Percentiles rank a stretch among this genome's conserved stretches.
Conservation (phyloP, 2,888 invertebrate genomes). For the Digitonthophagus gazella region DNA sequence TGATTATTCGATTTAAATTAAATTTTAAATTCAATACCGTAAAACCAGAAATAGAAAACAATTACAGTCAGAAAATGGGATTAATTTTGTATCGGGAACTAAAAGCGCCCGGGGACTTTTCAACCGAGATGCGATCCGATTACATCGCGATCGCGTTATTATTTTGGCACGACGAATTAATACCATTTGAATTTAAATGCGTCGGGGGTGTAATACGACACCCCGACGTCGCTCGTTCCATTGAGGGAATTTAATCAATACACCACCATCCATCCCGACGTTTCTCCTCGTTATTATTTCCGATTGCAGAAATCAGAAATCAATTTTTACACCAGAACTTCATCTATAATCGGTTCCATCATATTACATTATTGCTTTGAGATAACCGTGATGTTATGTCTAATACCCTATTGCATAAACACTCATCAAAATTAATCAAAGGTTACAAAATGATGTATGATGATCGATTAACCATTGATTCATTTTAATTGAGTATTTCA, state of each 20-base stretch:
- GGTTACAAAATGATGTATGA: no score
- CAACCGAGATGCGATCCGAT: conserved; percentile 4
- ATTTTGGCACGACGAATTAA: conserved; percentile 29
- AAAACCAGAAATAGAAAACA: not conserved
- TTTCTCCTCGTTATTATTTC: not conserved
- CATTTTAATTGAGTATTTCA: no score
- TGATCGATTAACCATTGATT: no score
- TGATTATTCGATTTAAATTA: not conserved
- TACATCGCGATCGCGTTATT: conserved; percentile 18
- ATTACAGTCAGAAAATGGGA: not conserved
- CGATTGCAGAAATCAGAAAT: not conserved
- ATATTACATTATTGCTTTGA: no score
- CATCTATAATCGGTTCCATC: no score
- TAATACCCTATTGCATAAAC: no score
- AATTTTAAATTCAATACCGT: not conserved
- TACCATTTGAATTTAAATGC: conserved; percentile 29
- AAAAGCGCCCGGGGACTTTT: not conserved
- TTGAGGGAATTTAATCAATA: conserved; percentile 27
- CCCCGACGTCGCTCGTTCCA: conserved; percentile 13
- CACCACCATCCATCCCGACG: not conserved
- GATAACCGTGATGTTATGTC: no score
- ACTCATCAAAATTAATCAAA: no score
- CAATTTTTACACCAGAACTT: no score
- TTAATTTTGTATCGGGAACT: not conserved
- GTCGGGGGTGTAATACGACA: conserved; percentile 25